Evolutionary conservation across 2,113 vertebrate species (phyloP).

Genomic region (Marmota flaviventris): DNA sequence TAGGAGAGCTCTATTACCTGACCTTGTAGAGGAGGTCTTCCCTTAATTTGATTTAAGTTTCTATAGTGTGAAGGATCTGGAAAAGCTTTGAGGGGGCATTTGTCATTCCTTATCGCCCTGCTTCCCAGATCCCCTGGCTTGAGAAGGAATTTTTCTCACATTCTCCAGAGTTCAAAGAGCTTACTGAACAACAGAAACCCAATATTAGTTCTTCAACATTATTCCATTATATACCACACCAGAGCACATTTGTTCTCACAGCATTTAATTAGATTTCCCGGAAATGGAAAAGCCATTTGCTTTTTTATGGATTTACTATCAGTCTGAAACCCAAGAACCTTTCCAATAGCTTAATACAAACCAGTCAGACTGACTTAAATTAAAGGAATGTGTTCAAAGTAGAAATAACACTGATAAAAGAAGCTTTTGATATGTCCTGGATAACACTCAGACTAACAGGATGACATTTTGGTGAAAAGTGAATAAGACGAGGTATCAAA

Average conservation of each 20-base stretch:
- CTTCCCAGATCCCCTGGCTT: slow-evolving; percentile 46
- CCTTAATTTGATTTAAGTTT: background rate
- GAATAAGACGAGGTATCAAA: slow-evolving; percentile 81
- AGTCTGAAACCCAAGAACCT: slow-evolving; percentile 86
- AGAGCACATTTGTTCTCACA: slow-evolving; percentile 85
- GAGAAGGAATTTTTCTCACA: slow-evolving; percentile 56
- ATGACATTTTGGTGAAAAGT: slow-evolving; percentile 83
- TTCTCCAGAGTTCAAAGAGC: slow-evolving; percentile 67
- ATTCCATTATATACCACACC: slow-evolving; percentile 65
- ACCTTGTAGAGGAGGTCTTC: background rate
- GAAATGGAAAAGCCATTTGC: slow-evolving; percentile 88
- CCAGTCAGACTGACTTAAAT: slow-evolving; percentile 85
- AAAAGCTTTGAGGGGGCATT: background rate
- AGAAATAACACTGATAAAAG: slow-evolving; percentile 87
- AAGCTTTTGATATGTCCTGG: slow-evolving; percentile 77
- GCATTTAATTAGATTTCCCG: slow-evolving; percentile 85
- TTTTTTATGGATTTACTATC: slow-evolving; percentile 88
- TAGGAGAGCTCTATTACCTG: background rate
- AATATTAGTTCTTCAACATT: slow-evolving; percentile 73
- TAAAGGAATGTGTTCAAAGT: slow-evolving; percentile 86
- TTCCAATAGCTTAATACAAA: slow-evolving; percentile 89
- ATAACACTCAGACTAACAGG: slow-evolving; percentile 84
- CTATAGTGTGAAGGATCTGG: background rate
- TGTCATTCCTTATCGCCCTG: background rate
- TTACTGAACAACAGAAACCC: slow-evolving; percentile 54